Evolutionary conservation across 2,113 vertebrate species (phyloP).

Genomic region (Genyomyrus donnyi): DNA sequence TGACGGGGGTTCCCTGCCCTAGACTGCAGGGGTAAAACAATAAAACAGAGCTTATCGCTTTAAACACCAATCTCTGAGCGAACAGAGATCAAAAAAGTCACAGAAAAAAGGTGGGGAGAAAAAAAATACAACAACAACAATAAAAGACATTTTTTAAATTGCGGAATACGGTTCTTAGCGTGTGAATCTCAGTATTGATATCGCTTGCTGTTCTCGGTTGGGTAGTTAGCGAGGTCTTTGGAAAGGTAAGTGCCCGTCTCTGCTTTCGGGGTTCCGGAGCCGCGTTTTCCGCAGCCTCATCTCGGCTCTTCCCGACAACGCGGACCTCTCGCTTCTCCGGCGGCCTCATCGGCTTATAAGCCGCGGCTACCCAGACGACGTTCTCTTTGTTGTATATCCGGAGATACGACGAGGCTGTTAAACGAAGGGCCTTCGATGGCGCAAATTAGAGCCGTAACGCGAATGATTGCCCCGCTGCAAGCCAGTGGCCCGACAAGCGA

Average conservation of each 20-base stretch:
- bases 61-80: constrained; percentile 56
- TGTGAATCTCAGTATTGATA: not conserved
- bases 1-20: constrained; percentile 53
- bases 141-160: constrained; percentile 18
- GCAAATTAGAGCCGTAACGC: not conserved
- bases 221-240: constrained; percentile 37
- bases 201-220: not conserved
- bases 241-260: constrained; percentile 51
- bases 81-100: constrained; percentile 48
- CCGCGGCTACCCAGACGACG: not conserved
- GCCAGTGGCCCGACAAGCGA: not conserved
- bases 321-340: not conserved
- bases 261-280: not conserved
- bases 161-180: constrained; percentile 13
- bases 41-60: constrained; percentile 57
- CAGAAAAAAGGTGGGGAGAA: constrained; percentile 16
- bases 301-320: not conserved
- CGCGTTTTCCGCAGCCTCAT: not conserved
- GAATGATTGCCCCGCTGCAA: not conserved
- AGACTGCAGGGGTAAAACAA: constrained; percentile 61
- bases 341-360: not conserved
- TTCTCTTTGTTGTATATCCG: not conserved
- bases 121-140: constrained; percentile 24
- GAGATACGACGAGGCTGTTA: not conserved
- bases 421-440: not conserved